These are phyloP conservation scores for Liparis tanakae DNA, from an alignment of 2,797 vertebrate genomes.

Conservation along the genomic window DNA sequence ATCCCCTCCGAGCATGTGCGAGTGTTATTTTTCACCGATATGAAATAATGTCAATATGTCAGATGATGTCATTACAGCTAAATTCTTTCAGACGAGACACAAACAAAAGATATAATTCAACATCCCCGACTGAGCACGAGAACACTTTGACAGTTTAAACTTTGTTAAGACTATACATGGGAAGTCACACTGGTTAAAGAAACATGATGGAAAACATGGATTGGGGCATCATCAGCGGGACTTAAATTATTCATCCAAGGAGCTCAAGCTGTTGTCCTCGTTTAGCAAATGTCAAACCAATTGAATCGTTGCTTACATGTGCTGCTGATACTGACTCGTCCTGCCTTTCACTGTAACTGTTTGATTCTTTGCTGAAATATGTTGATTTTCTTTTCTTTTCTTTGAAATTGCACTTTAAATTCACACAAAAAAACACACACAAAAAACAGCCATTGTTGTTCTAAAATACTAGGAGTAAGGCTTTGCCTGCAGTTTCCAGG, in stretches of 20 bases:
- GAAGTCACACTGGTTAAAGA: conserved; percentile 1
- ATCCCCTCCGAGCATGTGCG: conserved; percentile 33
- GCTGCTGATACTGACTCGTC: conserved; percentile 20
- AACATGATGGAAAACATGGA: background rate
- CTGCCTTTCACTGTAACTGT: conserved; percentile 40
- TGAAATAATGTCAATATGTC: conserved; percentile 24
- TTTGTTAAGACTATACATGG: conserved; percentile 22
- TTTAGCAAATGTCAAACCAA: conserved; percentile 35
- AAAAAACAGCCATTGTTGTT: conserved; percentile 16
- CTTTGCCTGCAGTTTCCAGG: conserved; percentile 37
- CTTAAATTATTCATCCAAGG: conserved; percentile 23
- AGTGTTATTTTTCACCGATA: conserved; percentile 33
- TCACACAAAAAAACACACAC: conserved; percentile 12
- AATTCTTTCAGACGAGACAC: conserved; percentile 11
- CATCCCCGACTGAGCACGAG: background rate
- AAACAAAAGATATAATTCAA: conserved; percentile 4
- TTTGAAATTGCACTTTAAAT: conserved; percentile 64
- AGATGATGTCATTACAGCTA: background rate
- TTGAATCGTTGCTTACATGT: conserved; percentile 10
- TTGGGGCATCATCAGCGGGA: conserved; percentile 17
- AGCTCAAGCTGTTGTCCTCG: conserved; percentile 24
- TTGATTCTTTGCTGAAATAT: conserved; percentile 45
- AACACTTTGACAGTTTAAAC: background rate
- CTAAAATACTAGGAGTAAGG: conserved; percentile 19
- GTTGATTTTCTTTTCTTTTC: conserved; percentile 29